phyloP scores from a whole-genome alignment of 1,140 invertebrate genomes.

The Elysia chlorotica region DNA sequence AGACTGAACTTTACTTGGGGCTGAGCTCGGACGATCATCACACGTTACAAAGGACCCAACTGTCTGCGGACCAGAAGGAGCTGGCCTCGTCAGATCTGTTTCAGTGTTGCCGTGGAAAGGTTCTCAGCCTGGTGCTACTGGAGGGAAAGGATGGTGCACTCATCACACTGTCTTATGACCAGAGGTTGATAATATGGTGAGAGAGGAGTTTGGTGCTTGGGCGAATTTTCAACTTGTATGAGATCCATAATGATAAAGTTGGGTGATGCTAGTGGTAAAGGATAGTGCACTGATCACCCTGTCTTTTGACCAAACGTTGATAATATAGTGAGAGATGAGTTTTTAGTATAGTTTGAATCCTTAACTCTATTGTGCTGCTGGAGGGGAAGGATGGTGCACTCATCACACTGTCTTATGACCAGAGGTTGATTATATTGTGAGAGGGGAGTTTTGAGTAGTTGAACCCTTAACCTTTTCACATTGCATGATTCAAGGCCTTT shows the following conservation, averaged over 20 bases:
- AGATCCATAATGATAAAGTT: too few relatives aligned
- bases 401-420: background rate
- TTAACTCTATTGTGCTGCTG: too few relatives aligned
- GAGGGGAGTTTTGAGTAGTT: background rate
- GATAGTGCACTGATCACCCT: too few relatives aligned
- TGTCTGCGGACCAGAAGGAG: background rate
- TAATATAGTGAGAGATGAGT: too few relatives aligned
- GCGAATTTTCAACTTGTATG: too few relatives aligned
- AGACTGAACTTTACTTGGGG: background rate
- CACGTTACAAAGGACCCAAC: background rate
- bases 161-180: background rate
- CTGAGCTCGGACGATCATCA: background rate
- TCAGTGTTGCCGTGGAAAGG: background rate
- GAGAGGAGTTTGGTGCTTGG: background rate
- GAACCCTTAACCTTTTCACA: too few relatives aligned
- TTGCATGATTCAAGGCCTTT: too few relatives aligned
- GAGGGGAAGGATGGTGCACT: background rate
- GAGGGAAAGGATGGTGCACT: background rate
- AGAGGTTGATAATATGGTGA: background rate
- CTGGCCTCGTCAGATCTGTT: background rate
- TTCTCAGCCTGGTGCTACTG: background rate
- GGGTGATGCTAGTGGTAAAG: too few relatives aligned
- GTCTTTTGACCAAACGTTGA: too few relatives aligned
- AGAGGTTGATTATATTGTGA: background rate
- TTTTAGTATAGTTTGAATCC: too few relatives aligned